These are phyloP conservation scores for Zoanthus solanderi DNA, from an alignment of 92 coral and sea anemone genomes.

Conservation along the genomic window DNA sequence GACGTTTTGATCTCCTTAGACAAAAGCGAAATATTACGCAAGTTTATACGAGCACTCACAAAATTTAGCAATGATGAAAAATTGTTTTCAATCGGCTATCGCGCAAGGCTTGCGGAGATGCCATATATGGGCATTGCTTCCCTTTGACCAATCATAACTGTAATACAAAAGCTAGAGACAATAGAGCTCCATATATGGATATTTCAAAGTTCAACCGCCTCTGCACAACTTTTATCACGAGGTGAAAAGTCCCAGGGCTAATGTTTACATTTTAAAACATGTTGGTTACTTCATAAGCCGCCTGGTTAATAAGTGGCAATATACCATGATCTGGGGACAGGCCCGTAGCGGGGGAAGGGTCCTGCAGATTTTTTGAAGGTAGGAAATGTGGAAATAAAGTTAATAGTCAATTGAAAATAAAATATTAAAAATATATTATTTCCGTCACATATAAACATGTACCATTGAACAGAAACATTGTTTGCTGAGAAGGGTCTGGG, in stretches of 20 bases:
- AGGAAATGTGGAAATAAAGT: too few relatives aligned
- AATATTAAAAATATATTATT: too few relatives aligned
- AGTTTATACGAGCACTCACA: constrained; percentile 15
- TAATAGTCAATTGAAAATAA: too few relatives aligned
- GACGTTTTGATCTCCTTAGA: neutral
- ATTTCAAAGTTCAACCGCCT: constrained; percentile 49
- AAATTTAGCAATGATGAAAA: constrained; percentile 39
- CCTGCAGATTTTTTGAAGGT: too few relatives aligned
- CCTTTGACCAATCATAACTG: constrained; percentile 60
- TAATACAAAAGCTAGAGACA: neutral
- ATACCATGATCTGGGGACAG: too few relatives aligned
- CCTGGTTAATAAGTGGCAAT: too few relatives aligned
- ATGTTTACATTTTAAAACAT: too few relatives aligned
- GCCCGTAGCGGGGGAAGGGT: too few relatives aligned
- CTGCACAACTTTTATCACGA: neutral
- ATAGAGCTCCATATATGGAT: constrained; percentile 41
- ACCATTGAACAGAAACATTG: too few relatives aligned
- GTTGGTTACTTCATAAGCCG: too few relatives aligned
- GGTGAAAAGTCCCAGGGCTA: neutral
- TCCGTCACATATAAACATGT: too few relatives aligned
- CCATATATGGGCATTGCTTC: constrained; percentile 62
- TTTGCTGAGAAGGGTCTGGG: too few relatives aligned
- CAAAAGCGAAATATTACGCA: constrained; percentile 44
- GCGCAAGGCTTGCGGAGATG: constrained; percentile 35
- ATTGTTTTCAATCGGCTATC: constrained; percentile 25